Evolutionary conservation across 2,113 vertebrate genomes (phyloP).

Genomic region (Vidua macroura): DNA sequence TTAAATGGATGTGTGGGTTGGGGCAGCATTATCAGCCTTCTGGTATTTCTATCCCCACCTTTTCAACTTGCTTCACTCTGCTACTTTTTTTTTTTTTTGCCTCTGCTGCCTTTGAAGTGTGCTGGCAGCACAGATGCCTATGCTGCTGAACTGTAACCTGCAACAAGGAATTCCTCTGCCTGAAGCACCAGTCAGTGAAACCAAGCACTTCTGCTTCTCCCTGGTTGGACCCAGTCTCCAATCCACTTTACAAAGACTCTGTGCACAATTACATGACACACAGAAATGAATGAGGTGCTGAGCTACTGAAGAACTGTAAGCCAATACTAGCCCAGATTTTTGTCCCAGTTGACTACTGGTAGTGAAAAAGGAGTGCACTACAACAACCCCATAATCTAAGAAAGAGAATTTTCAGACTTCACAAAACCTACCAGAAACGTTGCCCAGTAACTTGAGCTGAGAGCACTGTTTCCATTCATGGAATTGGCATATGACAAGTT

Average conservation of each 20-base stretch:
- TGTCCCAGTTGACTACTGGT: neutral
- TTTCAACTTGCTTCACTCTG: neutral
- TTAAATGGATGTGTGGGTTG: neutral
- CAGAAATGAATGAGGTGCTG: neutral
- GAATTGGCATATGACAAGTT: neutral
- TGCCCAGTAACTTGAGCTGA: neutral
- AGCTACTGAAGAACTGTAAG: neutral
- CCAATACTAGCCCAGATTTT: neutral
- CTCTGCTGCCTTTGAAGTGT: neutral
- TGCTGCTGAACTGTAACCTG: neutral
- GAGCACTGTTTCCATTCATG: neutral
- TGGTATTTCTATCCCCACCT: neutral
- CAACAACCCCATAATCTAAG: neutral
- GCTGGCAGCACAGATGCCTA: neutral
- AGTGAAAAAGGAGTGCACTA: neutral
- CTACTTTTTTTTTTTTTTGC: neutral
- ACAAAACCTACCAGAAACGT: neutral
- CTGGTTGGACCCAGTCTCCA: rapidly evolving
- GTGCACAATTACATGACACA: rapidly evolving
- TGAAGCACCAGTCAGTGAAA: neutral
- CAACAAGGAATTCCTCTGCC: neutral
- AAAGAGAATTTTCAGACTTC: neutral
- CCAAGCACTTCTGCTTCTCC: neutral
- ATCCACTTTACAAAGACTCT: neutral
- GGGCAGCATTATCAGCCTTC: neutral